These are phyloP conservation scores for Conus ventricosus DNA, from an alignment of 1,140 invertebrate genomes.

Conservation along the genomic window DNA sequence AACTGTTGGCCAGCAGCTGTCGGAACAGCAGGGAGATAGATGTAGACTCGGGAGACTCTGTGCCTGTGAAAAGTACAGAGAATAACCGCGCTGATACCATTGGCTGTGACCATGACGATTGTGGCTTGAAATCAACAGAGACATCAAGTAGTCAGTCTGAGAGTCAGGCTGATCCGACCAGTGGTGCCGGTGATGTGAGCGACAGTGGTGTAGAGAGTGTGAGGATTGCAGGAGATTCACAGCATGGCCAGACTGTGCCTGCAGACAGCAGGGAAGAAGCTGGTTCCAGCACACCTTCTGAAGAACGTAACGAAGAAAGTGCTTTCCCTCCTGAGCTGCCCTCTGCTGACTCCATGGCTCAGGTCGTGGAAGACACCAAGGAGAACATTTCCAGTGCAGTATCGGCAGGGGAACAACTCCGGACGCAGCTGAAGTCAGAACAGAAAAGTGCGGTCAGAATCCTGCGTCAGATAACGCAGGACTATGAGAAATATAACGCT, in stretches of 20 bases:
- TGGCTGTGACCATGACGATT: neutral
- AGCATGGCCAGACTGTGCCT: neutral
- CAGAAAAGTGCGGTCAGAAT: conserved; percentile 43
- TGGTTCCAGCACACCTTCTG: neutral
- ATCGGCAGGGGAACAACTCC: conserved; percentile 50
- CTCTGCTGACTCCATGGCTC: neutral
- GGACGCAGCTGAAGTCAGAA: conserved; percentile 47
- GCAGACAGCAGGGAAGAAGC: neutral
- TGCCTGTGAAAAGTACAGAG: neutral
- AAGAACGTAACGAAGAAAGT: neutral
- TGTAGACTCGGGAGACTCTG: neutral
- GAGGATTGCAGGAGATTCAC: neutral
- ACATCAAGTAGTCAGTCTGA: neutral
- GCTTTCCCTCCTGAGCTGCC: neutral
- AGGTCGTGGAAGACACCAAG: conserved; percentile 35
- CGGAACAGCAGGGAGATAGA: neutral
- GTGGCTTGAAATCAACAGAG: conserved; percentile 1
- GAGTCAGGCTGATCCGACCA: neutral
- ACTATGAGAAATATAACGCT: conserved; percentile 61
- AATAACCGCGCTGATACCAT: neutral
- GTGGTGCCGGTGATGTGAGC: neutral
- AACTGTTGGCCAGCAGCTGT: too few relatives aligned
- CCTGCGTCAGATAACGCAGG: conserved; percentile 52
- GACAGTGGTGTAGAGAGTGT: neutral
- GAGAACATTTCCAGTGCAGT: conserved; percentile 54